phyloP scores from a whole-genome alignment of 2,888 invertebrate species.

The Zonitis immaculata region DNA sequence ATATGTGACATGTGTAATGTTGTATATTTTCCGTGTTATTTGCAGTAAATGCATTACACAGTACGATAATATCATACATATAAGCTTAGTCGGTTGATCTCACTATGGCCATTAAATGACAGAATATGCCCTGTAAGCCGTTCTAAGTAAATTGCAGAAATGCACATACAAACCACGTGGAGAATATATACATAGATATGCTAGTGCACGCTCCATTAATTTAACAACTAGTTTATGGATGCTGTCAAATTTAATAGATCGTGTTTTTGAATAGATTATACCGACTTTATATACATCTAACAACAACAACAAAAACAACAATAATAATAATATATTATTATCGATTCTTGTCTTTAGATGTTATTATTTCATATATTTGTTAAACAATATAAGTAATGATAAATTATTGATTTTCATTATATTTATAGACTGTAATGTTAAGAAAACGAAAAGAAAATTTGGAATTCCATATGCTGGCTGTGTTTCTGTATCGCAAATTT shows the following conservation, averaged over 20 bases:
- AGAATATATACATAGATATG: too few species aligned
- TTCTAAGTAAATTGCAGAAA: conserved; percentile 27
- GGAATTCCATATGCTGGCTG: conserved; percentile 55
- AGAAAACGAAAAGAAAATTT: conserved; percentile 61
- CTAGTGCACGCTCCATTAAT: conserved; percentile 27
- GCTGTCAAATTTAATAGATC: conserved; percentile 29
- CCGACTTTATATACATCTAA: neutral
- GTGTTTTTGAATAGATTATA: conserved; percentile 27
- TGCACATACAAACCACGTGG: conserved; percentile 17
- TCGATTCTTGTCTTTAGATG: too few species aligned
- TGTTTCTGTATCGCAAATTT: conserved; percentile 61
- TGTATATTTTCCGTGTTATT: conserved; percentile 25
- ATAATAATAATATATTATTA: too few species aligned
- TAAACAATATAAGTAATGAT: too few species aligned
- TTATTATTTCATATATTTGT: too few species aligned
- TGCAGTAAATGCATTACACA: conserved; percentile 21
- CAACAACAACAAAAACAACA: too few species aligned
- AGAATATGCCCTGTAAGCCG: conserved; percentile 21
- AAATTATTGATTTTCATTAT: neutral
- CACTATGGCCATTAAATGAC: conserved; percentile 12
- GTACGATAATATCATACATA: conserved; percentile 13
- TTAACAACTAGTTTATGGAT: conserved; percentile 26
- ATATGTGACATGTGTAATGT: conserved; percentile 23
- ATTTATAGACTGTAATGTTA: conserved; percentile 53
- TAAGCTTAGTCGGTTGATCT: conserved; percentile 11